Conservation (phyloP, 2,113 vertebrate species). For the Heteronetta atricapilla region DNA sequence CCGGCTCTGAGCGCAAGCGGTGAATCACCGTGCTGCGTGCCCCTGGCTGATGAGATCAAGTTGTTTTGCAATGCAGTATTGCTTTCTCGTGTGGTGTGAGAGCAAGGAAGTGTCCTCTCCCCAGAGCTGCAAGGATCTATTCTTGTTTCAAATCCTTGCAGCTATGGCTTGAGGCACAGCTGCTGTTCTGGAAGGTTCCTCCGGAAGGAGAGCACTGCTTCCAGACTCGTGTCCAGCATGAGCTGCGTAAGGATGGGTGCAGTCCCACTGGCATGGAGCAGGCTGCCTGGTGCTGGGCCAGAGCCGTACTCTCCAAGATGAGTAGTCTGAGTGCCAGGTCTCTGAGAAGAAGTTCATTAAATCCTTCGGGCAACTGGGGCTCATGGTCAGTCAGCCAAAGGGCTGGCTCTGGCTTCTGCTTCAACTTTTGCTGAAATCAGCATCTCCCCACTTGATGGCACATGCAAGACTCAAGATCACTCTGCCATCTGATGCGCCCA, state of each 20-base stretch:
- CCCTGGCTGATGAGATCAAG: too few relatives aligned
- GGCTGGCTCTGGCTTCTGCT: neutral
- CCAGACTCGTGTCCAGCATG: too few relatives aligned
- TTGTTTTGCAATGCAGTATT: fast-evolving
- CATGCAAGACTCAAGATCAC: too few relatives aligned
- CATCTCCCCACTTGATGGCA: fast-evolving
- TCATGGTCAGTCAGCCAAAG: neutral
- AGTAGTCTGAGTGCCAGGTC: neutral
- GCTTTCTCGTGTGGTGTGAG: fast-evolving
- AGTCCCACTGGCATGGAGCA: fast-evolving
- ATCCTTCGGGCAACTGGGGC: too few relatives aligned
- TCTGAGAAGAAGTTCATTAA: neutral
- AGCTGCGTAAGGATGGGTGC: fast-evolving
- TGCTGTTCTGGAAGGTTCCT: neutral
- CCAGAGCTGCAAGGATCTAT: neutral
- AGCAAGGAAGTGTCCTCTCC: fast-evolving
- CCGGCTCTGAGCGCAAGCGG: neutral
- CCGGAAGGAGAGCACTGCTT: too few relatives aligned
- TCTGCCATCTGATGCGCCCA: fast-evolving
- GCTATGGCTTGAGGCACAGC: fast-evolving
- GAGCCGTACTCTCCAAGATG: neutral
- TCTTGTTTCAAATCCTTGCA: neutral
- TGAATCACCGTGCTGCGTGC: fast-evolving
- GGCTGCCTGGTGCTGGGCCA: neutral
- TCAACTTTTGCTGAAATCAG: neutral